A percentile compares a stretch with the other conserved stretches of the same genome.
Evolutionary conservation across 2,797 vertebrate species (phyloP).

Genomic region (Carcharodon carcharias): DNA sequence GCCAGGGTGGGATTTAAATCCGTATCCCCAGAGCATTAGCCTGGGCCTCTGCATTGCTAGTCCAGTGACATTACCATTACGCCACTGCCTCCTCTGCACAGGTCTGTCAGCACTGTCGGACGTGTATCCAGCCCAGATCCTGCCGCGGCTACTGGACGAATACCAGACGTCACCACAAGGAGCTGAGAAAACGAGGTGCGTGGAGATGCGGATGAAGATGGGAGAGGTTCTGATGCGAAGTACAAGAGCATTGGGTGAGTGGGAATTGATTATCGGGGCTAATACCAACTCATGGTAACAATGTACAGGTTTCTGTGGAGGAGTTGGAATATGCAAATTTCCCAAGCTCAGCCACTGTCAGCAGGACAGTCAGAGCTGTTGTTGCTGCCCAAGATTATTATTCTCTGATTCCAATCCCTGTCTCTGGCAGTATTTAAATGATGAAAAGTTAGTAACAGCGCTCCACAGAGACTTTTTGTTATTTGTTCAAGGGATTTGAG

Average conservation of each 20-base stretch:
- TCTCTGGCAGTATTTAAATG: background rate
- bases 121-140: conserved; percentile 66
- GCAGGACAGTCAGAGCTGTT: background rate
- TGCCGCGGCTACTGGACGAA: conserved; percentile 66
- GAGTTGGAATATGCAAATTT: background rate
- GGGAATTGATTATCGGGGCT: background rate
- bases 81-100: conserved; percentile 43
- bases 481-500: background rate
- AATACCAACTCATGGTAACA: background rate
- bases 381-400: background rate
- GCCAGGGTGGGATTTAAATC: no score
- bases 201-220: conserved; percentile 79
- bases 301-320: background rate
- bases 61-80: no score
- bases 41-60: no score
- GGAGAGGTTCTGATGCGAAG: conserved; percentile 87
- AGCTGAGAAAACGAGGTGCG: conserved; percentile 40
- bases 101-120: conserved; percentile 74
- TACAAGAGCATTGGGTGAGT: conserved; percentile 76
- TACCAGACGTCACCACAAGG: conserved; percentile 52
- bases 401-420: background rate
- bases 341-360: background rate
- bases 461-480: background rate
- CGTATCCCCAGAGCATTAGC: no score
- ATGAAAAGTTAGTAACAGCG: background rate